These are phyloP conservation scores for Heliconius cydno DNA, from an alignment of 2,888 invertebrate species.

Conservation along the genomic window DNA sequence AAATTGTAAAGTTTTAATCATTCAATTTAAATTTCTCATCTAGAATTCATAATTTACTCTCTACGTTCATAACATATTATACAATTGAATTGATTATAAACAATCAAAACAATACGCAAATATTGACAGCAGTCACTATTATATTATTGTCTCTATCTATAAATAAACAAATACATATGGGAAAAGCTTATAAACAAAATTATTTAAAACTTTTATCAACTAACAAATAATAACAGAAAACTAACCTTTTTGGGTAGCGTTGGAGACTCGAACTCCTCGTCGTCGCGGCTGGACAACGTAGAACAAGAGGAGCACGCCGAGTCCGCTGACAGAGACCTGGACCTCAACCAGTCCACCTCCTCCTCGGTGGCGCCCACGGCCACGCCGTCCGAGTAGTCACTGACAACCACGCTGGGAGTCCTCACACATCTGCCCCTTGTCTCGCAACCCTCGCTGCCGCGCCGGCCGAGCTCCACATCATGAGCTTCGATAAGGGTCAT, in stretches of 20 bases:
- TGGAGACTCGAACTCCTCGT: conserved; percentile 81
- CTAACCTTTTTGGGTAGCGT: conserved; percentile 80
- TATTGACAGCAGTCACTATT: background rate
- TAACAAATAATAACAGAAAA: conserved; percentile 45
- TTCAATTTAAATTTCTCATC: background rate
- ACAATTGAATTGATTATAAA: background rate
- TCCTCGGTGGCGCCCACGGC: conserved; percentile 77
- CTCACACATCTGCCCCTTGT: conserved; percentile 85
- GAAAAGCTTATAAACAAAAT: no score
- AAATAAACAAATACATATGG: no score
- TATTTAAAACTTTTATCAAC: background rate
- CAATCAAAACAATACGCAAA: background rate
- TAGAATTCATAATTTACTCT: background rate
- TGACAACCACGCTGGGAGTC: conserved; percentile 93
- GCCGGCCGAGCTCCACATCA: conserved; percentile 82
- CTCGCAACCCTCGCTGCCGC: conserved; percentile 77
- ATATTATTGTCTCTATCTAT: background rate
- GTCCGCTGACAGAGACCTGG: conserved; percentile 83
- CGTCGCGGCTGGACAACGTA: conserved; percentile 89
- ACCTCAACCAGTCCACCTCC: conserved; percentile 75
- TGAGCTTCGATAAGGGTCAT: conserved; percentile 79
- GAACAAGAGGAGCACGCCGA: conserved; percentile 91
- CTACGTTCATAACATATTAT: background rate
- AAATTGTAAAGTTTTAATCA: background rate
- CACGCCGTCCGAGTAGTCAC: conserved; percentile 91